Evolutionary conservation across 2,888 invertebrate genomes (phyloP).

Genomic region (Saturnia pavonia): DNA sequence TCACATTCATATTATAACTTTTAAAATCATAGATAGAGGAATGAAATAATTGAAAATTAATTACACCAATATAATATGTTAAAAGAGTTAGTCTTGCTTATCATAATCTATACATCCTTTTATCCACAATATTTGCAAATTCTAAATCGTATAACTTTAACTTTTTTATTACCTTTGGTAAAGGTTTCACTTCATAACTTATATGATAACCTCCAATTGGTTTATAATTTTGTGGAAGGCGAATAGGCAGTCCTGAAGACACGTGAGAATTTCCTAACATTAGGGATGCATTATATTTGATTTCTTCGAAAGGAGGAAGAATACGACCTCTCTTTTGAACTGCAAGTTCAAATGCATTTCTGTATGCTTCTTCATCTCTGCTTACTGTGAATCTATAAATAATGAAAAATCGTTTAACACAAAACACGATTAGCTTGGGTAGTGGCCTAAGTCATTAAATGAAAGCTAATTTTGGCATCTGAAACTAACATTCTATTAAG

Average conservation of each 20-base stretch:
- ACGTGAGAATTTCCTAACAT: conserved; percentile 54
- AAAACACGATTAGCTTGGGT: too few species aligned
- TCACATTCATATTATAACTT: too few species aligned
- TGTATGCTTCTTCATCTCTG: conserved; percentile 46
- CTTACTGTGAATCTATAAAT: not conserved
- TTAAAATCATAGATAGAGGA: too few species aligned
- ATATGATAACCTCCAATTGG: conserved; percentile 64
- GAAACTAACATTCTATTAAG: too few species aligned
- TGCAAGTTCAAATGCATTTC: conserved; percentile 39
- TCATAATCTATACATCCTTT: too few species aligned
- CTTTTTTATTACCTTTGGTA: conserved; percentile 49
- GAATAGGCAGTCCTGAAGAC: conserved; percentile 44
- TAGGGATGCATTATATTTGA: conserved; percentile 47
- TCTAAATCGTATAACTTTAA: not conserved
- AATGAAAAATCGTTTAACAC: too few species aligned
- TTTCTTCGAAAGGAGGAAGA: conserved; percentile 51
- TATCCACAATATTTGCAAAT: too few species aligned
- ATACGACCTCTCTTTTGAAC: conserved; percentile 47
- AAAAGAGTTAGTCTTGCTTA: too few species aligned
- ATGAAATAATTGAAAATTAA: too few species aligned
- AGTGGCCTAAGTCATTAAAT: too few species aligned
- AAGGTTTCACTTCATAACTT: conserved; percentile 44
- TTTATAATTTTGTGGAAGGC: conserved; percentile 53
- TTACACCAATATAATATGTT: too few species aligned
- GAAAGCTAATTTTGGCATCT: too few species aligned